Evolutionary conservation across 2,888 invertebrate genomes (phyloP), one percentile per base, ranked within the genome.

Genomic region (Gymnocheta viridis): DNA sequence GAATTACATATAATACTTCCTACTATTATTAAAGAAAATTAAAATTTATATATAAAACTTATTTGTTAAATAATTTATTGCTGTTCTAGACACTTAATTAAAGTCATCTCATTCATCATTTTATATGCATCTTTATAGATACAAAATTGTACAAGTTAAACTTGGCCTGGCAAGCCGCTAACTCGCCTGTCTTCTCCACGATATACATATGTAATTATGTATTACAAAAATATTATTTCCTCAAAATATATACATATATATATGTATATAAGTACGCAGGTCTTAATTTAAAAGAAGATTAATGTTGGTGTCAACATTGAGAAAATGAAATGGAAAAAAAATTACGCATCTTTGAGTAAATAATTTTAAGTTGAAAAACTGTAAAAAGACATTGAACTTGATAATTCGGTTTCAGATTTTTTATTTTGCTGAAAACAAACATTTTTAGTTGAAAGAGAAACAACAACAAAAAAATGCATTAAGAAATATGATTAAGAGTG

Each of bases 361-460:
- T 56, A 66, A 27, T 67, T 76, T 54, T 35, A 58, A 49, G 77
- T 60, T 67, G 35, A 58, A 66, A 44, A 80, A 56, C 70, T 64
- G 69, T 19, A n/a, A 74, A 54, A 69, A 78, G 78, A 73, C 82
- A 82, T 82, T 82, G 82, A 82, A 82, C 82, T 82, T 82, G 82
- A 73, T 51, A 62, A 67, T 73, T 78, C 17, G 27, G 35, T 79
- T 58, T 56, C 24, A 58, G 17, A 47, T 60, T 24, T 22, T 29
- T 41, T 27, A n/a, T 32, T 47, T 64, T 3, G 9, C 4, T 6
- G 14, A 58, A 58, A 72, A 58, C 22, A 72, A 47, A 70, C 35
- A 35, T n/a, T 72, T 58, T 58, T 17, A n/a, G 29, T 22, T 32
- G 4, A 70, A 19, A 10, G 2, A 29, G 12, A 14, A 19, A 60